These are phyloP conservation scores for Phyllostomus hastatus DNA, from an alignment of 2,113 vertebrate species.

Conservation along the genomic window DNA sequence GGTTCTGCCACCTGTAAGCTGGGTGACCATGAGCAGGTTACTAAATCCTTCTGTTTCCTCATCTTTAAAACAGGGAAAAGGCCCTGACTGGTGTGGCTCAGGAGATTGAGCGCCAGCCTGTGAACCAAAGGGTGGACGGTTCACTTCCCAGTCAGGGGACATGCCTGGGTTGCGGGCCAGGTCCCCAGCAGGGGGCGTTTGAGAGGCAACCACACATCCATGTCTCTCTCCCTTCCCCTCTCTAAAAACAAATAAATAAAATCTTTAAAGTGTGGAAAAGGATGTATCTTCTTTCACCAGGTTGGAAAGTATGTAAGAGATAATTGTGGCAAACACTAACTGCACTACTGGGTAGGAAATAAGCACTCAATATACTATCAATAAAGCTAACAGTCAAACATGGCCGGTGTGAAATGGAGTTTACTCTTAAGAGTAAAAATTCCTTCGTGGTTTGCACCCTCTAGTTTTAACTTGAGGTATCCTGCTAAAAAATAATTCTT, in stretches of 20 bases:
- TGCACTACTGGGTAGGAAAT: background rate
- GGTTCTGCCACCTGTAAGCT: background rate
- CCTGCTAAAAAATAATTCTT: background rate
- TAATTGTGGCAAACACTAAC: background rate
- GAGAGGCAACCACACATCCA: no score
- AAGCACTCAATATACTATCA: background rate
- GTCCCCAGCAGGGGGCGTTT: no score
- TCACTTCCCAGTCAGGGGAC: no score
- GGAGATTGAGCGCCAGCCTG: no score
- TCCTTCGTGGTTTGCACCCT: background rate
- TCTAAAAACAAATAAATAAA: no score
- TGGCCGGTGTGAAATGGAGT: background rate
- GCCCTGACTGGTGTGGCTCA: no score
- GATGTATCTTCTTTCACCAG: background rate
- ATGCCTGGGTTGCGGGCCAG: no score
- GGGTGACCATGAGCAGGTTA: background rate
- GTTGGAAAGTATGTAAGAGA: background rate
- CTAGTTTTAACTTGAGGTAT: background rate
- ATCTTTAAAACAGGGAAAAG: background rate
- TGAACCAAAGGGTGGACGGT: no score
- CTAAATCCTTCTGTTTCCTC: background rate
- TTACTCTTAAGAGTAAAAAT: slow-evolving; percentile 19
- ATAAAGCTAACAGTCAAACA: background rate
- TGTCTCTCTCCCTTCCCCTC: no score
- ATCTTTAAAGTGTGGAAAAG: background rate